Conservation (phyloP, 2,113 vertebrate genomes). For the Bos indicus region DNA sequence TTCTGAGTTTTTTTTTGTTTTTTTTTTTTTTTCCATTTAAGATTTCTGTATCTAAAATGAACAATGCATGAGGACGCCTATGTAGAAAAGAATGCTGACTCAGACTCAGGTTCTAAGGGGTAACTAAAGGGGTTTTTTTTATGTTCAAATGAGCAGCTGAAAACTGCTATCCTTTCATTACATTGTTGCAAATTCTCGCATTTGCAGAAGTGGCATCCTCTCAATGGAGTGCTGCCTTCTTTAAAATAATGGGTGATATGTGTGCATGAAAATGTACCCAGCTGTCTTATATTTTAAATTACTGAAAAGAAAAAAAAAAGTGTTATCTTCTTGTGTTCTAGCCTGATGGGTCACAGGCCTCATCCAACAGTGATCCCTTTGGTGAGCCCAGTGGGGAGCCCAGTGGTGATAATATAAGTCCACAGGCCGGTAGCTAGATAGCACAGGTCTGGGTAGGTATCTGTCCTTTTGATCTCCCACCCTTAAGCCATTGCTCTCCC, state of each 20-base stretch:
- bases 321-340: conserved; percentile 89
- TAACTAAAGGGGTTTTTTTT: background rate
- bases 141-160: background rate
- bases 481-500: conserved; percentile 59
- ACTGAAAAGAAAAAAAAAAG: conserved; percentile 80
- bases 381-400: conserved; percentile 88
- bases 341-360: conserved; percentile 97
- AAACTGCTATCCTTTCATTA: background rate
- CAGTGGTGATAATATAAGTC: conserved; percentile 93
- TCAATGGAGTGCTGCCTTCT: background rate
- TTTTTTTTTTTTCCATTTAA: background rate
- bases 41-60: background rate
- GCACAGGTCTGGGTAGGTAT: conserved; percentile 98
- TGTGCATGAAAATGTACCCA: conserved; percentile 76
- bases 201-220: background rate
- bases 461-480: conserved; percentile 84
- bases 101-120: background rate
- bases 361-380: conserved; percentile 94
- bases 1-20: background rate
- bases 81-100: background rate
- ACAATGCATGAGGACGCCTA: background rate
- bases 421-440: conserved; percentile 99
- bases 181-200: background rate
- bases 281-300: conserved; percentile 75
- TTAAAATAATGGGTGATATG: conserved; percentile 57